Evolutionary conservation across 1,140 invertebrate species (phyloP), one percentile per base, ranked within the genome.

Genomic region (Hetaerina americana): DNA sequence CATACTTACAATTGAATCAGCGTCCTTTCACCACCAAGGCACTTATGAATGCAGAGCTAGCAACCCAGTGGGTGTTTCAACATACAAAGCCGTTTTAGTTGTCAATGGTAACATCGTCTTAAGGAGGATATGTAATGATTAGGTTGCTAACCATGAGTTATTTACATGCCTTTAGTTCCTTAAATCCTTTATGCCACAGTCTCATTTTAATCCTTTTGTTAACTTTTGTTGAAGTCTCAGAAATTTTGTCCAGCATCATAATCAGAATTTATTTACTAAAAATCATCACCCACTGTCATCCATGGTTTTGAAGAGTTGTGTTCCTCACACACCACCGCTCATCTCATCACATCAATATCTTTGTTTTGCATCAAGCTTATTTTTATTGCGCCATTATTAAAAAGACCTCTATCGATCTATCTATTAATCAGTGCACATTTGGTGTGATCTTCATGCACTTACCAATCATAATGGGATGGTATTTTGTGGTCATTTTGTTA

Each of bases 61-160:
- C 75, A 87, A 87, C 77, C 74, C 78, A 70, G 86, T 85, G 25
- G 86, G 86, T 66, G 80, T 82, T 70, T 81, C 82, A 2, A 84
- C 83, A 70, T 82, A 84, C 74, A 83, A 82, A 27, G 83, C 86
- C 29, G 80, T 81, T 72, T 78, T 88, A 71, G 81, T 84, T 81
- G 85, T 88, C 73, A 87, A 87, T 74, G 86, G 86, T 85, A 78
- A 22, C 6, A 25, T 26, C 2, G 26, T 57, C 2, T 57, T 57
- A 12, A 57, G 40, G 10, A 57, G 2, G 31, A 5, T 18, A 57
- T 57, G 2, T 10, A 5, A 10, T 5, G 15, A 18, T 57, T 5
- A 5, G n/a, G n/a, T 57, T 57, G 15, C 40, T 57, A 18, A 12
- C 15, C 3, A 57, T 57, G 15, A 18, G 22, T 18, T 57, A 18